Evolutionary conservation across 2,797 vertebrate species (phyloP), one percentile per base, ranked within the genome.

Genomic region (Onychomys arenicola): DNA sequence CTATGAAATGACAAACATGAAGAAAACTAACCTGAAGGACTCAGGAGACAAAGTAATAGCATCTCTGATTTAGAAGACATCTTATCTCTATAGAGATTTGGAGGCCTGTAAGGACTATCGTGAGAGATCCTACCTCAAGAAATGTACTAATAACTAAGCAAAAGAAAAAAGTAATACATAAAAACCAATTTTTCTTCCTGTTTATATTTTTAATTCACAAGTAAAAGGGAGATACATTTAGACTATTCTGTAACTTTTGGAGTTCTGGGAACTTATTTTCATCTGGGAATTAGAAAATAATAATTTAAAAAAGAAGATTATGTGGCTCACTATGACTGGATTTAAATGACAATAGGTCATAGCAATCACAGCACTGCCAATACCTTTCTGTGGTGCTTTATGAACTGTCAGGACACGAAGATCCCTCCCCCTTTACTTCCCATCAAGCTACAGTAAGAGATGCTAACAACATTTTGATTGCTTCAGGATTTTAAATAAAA

Each of bases 251-350:
- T 65, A 23, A 57, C 17, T 40, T 32, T 43, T 1, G 13, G 21
- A 21, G 77, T 71, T 21, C 49, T 92, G 2, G 32, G 78, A 81
- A 23, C 23, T 81, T 59, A 81, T 87, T 91, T 37, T 93, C 27
- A 94, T n/a, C 12, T 87, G 14, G 17, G 34, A 76, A 27, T 77
- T 77, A 84, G 34, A 76, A 71, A 81, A 61, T 61, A 88, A 80
- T 88, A 76, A 80, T 89, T 63, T 86, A 46, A 88, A 85, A 67
- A 34, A 85, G n/a, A 91, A 89, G 67, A 76, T 27, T 89, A 61
- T 57, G 27, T 92, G 32, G 80, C 19, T 91, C 81, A 86, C 19
- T 75, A 37, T 43, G 19, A 80, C 12, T 86, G 19, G 16, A 34
- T 81, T 52, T 93, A 93, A 93, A 59, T 49, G 49, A 88, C 29